These are phyloP conservation scores for Marmota monax DNA, from an alignment of 2,113 vertebrate genomes.

Conservation along the genomic window DNA sequence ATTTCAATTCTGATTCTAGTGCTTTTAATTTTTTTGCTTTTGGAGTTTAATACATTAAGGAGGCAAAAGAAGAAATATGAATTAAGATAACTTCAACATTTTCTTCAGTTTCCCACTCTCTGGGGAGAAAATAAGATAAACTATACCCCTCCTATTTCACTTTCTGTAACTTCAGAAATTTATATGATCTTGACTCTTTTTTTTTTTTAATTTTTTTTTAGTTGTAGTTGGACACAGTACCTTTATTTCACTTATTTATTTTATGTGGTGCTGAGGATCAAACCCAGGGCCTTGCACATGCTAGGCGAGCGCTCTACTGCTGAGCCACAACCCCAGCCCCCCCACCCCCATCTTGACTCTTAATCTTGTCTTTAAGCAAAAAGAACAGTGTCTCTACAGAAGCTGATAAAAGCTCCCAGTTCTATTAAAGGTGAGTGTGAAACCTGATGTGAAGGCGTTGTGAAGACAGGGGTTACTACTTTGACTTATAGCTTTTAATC, in stretches of 20 bases:
- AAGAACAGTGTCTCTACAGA: neutral
- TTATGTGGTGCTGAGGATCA: too few species aligned
- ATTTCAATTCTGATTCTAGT: neutral
- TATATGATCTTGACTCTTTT: neutral
- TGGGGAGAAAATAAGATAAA: slow-evolving; percentile 4
- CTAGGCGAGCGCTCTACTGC: too few species aligned
- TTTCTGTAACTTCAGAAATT: neutral
- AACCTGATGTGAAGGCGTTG: neutral
- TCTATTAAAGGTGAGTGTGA: neutral
- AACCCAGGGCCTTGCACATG: too few species aligned
- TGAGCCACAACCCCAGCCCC: too few species aligned
- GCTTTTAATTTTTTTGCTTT: neutral
- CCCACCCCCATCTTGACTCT: neutral
- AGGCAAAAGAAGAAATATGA: neutral
- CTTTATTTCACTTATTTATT: too few species aligned
- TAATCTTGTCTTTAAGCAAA: slow-evolving; percentile 23
- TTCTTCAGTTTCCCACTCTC: neutral
- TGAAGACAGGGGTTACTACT: neutral
- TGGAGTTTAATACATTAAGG: neutral
- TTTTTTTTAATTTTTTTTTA: too few species aligned
- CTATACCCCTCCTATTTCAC: neutral
- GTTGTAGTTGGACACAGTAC: too few species aligned
- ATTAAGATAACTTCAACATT: neutral
- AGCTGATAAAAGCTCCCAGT: neutral
- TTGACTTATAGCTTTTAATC: neutral